Evolutionary conservation across 2,797 vertebrate species (phyloP).

Genomic region (Silurus aristotelis): DNA sequence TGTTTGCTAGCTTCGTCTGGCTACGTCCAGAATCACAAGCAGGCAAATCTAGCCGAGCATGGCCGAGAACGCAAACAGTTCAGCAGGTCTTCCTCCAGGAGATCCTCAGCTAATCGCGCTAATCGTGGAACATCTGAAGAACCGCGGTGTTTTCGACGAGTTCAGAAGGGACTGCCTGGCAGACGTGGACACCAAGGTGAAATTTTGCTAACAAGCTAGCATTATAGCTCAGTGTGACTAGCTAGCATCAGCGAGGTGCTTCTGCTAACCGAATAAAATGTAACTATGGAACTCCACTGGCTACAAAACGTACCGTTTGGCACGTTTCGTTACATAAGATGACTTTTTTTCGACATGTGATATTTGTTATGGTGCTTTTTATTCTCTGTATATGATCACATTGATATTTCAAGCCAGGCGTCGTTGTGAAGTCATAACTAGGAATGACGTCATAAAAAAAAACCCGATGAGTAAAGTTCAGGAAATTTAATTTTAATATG

Average conservation of each 20-base stretch:
- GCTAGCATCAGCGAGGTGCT: background rate
- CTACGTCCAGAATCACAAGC: background rate
- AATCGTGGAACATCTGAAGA: constrained; percentile 96
- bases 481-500: background rate
- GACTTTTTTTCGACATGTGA: no score
- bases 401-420: background rate
- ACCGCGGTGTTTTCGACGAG: constrained; percentile 92
- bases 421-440: background rate
- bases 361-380: background rate
- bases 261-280: background rate
- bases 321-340: no score
- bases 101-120: constrained; percentile 92
- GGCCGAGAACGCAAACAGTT: constrained; percentile 66
- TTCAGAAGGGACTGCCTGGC: constrained; percentile 95
- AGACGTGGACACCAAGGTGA: constrained; percentile 96
- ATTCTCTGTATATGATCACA: background rate
- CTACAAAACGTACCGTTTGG: background rate
- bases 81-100: constrained; percentile 80
- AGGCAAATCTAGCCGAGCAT: constrained; percentile 52
- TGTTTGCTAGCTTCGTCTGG: background rate
- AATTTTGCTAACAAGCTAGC: constrained; percentile 5
- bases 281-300: background rate
- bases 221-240: background rate
- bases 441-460: background rate
- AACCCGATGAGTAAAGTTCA: background rate